A percentile compares a stretch with the other conserved stretches of the same genome.
phyloP scores from a whole-genome alignment of 2,797 vertebrate genomes.

The Anguilla obscura region DNA sequence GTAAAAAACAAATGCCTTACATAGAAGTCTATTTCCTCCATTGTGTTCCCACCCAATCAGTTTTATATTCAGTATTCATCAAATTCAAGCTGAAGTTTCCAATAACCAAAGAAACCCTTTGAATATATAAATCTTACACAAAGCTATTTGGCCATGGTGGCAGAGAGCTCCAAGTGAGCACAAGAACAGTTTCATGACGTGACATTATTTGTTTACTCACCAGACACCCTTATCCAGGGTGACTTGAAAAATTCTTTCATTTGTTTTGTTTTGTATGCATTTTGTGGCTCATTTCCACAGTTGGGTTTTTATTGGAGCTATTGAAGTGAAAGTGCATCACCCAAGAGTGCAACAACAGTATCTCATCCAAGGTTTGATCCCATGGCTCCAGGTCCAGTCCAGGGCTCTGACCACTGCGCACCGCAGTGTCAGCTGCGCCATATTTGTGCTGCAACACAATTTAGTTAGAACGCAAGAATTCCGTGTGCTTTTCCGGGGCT shows the following conservation, averaged over 20 bases:
- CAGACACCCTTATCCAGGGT: neutral
- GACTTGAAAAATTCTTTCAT: neutral
- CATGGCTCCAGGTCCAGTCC: neutral
- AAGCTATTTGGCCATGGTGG: neutral
- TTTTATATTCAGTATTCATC: neutral
- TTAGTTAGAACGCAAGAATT: neutral
- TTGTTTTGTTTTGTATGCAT: neutral
- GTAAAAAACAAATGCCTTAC: neutral
- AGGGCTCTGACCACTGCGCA: neutral
- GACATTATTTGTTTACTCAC: neutral
- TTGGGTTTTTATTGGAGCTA: neutral
- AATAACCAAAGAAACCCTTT: conserved; percentile 34
- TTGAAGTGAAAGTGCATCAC: neutral
- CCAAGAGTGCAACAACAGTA: neutral
- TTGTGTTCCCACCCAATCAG: neutral
- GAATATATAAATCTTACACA: neutral
- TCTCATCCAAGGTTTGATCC: neutral
- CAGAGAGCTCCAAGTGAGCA: neutral
- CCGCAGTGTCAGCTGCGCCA: neutral
- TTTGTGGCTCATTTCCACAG: neutral
- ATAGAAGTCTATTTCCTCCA: neutral
- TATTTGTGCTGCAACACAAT: neutral
- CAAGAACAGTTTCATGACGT: neutral
- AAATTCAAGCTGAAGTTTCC: conserved; percentile 14
- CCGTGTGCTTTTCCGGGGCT: neutral